A percentile compares a stretch with the other conserved stretches of the same genome.
Evolutionary conservation across 2,797 vertebrate species (phyloP).

Genomic region (Chelon auratus): DNA sequence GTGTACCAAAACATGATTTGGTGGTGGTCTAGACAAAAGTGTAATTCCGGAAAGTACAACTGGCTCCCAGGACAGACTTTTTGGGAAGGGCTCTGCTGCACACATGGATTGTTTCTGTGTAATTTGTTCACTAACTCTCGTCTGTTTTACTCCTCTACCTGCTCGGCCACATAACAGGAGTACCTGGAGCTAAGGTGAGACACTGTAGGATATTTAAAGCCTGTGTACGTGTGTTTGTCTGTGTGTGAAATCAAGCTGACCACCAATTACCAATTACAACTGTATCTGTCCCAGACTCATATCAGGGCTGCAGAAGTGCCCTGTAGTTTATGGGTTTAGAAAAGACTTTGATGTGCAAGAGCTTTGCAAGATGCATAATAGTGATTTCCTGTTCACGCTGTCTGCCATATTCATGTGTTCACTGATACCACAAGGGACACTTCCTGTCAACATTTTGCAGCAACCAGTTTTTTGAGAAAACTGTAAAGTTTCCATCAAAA

Average conservation of each 20-base stretch:
- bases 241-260: constrained; percentile 25
- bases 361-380: constrained; percentile 45
- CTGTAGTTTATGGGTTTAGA: constrained; percentile 69
- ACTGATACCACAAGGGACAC: background rate
- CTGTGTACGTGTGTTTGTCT: constrained; percentile 2
- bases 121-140: constrained; percentile 59
- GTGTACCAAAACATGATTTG: constrained; percentile 37
- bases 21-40: constrained; percentile 51
- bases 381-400: constrained; percentile 53
- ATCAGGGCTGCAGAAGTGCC: constrained; percentile 24
- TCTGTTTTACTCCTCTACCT: constrained; percentile 45
- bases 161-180: constrained; percentile 79
- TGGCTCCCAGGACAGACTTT: background rate
- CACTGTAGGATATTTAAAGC: constrained; percentile 12
- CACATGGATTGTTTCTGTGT: constrained; percentile 17
- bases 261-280: constrained; percentile 55
- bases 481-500: background rate
- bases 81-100: constrained; percentile 3
- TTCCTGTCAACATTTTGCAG: constrained; percentile 15
- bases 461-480: constrained; percentile 4
- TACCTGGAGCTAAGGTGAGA: constrained; percentile 90
- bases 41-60: constrained; percentile 15
- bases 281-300: constrained; percentile 32
- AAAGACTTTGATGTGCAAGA: constrained; percentile 65
- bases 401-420: constrained; percentile 31